These are phyloP conservation scores for Sisor rabdophorus DNA, from an alignment of 2,113 vertebrate genomes.

Conservation along the genomic window DNA sequence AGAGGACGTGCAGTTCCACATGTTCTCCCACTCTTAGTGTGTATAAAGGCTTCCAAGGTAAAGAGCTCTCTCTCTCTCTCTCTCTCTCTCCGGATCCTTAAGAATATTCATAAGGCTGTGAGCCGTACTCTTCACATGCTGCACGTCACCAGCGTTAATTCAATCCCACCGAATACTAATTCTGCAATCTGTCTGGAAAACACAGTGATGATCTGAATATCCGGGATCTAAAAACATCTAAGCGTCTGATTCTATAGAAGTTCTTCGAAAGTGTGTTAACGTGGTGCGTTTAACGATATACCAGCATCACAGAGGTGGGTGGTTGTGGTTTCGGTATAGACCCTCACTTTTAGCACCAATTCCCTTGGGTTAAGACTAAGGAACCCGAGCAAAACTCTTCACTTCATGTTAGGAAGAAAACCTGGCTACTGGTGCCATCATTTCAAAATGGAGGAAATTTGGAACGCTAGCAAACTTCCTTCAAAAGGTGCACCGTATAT, in stretches of 20 bases:
- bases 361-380: no score
- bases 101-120: not conserved
- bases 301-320: not conserved
- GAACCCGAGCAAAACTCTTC: no score
- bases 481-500: no score
- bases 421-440: no score
- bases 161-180: constrained; percentile 16
- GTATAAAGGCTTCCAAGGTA: constrained; percentile 29
- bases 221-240: not conserved
- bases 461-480: no score
- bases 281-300: not conserved
- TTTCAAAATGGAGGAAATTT: no score
- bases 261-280: not conserved
- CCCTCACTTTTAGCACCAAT: no score
- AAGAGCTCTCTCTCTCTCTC: not conserved
- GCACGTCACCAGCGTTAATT: constrained; percentile 13
- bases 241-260: not conserved
- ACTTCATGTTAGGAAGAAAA: no score
- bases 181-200: not conserved
- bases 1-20: constrained; percentile 29
- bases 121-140: constrained; percentile 1
- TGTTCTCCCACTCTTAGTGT: constrained; percentile 4
- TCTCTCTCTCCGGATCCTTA: not conserved
- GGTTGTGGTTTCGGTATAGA: not conserved
- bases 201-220: not conserved